These are phyloP conservation scores for Dendroctonus valens DNA, from an alignment of 1,140 invertebrate genomes.

Conservation along the genomic window DNA sequence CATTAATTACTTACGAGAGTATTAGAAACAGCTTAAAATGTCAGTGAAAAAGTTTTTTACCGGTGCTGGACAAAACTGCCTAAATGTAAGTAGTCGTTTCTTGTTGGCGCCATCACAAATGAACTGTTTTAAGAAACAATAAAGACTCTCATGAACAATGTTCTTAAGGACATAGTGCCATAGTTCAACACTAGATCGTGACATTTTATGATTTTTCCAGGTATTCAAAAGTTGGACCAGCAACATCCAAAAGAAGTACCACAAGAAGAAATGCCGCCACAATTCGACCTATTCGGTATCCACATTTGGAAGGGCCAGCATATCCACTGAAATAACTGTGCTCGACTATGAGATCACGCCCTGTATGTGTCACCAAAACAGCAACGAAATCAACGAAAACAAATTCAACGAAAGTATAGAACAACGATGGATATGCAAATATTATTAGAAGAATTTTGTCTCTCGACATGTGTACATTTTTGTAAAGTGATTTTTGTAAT, in stretches of 20 bases:
- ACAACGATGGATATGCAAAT: conserved; percentile 33
- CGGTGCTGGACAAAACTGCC: conserved; percentile 38
- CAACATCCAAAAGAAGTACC: conserved; percentile 33
- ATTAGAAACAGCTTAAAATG: conserved; percentile 24
- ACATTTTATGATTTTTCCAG: conserved; percentile 22
- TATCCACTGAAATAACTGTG: conserved; percentile 40
- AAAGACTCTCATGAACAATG: neutral
- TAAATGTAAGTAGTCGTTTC: conserved; percentile 37
- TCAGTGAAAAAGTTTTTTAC: conserved; percentile 39
- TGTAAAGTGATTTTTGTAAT: conserved; percentile 17
- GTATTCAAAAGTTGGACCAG: conserved; percentile 38
- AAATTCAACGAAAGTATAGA: conserved; percentile 41
- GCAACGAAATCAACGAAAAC: conserved; percentile 39
- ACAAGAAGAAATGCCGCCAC: conserved; percentile 32
- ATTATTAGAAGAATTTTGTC: conserved; percentile 19
- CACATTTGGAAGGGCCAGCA: conserved; percentile 36
- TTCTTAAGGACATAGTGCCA: neutral
- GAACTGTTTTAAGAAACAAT: neutral
- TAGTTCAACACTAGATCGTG: neutral
- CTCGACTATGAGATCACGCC: conserved; percentile 35
- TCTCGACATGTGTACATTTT: conserved; percentile 1
- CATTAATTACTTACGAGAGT: neutral
- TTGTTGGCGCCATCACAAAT: too few species aligned
- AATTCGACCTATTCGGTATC: conserved; percentile 36
- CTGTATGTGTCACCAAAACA: conserved; percentile 30